Percentiles rank a stretch among this genome's conserved stretches.
These are phyloP conservation scores for Drosophila aff. DNA, from an alignment of 1,140 invertebrate species.

Conservation along the genomic window DNA sequence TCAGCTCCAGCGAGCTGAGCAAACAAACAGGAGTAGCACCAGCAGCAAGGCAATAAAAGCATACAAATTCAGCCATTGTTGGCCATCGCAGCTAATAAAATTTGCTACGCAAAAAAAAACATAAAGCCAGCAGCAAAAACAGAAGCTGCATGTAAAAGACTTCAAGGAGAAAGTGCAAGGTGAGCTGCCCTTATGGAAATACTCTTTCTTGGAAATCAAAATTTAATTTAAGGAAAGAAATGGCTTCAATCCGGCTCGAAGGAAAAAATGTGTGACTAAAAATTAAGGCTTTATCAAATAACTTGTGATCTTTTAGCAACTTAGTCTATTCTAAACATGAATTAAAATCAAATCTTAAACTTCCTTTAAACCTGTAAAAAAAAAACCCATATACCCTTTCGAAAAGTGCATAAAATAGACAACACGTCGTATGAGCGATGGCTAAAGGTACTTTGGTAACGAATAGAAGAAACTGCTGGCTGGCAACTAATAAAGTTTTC, in stretches of 20 bases:
- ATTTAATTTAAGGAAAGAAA: background rate
- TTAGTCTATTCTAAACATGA: background rate
- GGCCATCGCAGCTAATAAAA: constrained; percentile 71
- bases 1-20: constrained; percentile 59
- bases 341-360: background rate
- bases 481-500: constrained; percentile 74
- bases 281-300: background rate
- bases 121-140: constrained; percentile 52
- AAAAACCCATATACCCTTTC: background rate
- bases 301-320: background rate
- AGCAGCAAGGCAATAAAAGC: constrained; percentile 53
- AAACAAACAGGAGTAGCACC: constrained; percentile 28
- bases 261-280: background rate
- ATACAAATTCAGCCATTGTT: constrained; percentile 79
- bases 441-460: constrained; percentile 8
- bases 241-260: background rate
- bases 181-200: background rate
- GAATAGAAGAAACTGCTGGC: constrained; percentile 50
- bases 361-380: rapidly evolving
- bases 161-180: background rate
- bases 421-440: constrained; percentile 73
- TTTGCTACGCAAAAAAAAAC: constrained; percentile 19
- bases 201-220: background rate
- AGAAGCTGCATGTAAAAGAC: constrained; percentile 32
- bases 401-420: constrained; percentile 28